Conservation (phyloP, 2,888 invertebrate species). For the Scelioninae gen. 1 region DNA sequence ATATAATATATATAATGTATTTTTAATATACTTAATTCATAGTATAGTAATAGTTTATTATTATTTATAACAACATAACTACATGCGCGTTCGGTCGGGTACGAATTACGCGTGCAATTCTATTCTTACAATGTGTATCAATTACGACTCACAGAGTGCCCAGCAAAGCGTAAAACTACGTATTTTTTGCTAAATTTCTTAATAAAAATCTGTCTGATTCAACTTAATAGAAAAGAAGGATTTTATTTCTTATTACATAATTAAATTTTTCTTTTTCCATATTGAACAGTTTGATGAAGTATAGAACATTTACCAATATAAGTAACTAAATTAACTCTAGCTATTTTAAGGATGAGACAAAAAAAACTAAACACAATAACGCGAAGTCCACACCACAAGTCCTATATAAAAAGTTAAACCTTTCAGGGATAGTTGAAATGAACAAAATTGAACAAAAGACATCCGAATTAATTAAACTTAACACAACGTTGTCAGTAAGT, state of each 20-base stretch:
- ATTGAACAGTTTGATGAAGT: too few relatives aligned
- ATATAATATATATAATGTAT: conserved; percentile 64
- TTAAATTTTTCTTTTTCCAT: too few relatives aligned
- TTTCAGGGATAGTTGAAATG: too few relatives aligned
- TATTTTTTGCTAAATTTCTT: background rate
- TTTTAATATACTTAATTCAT: conserved; percentile 63
- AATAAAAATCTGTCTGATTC: background rate
- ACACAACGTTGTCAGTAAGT: too few relatives aligned
- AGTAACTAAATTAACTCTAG: too few relatives aligned
- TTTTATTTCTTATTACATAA: background rate
- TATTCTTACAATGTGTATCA: conserved; percentile 46
- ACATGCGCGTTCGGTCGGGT: conserved; percentile 55
- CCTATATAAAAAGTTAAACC: too few relatives aligned
- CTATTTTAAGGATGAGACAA: too few relatives aligned
- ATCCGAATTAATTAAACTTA: too few relatives aligned
- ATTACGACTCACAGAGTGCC: conserved; percentile 49
- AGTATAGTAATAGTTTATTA: conserved; percentile 54
- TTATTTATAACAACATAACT: conserved; percentile 67
- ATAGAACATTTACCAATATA: too few relatives aligned
- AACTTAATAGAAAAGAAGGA: background rate
- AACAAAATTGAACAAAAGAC: too few relatives aligned
- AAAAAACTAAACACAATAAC: too few relatives aligned
- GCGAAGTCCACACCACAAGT: too few relatives aligned
- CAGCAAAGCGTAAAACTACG: conserved; percentile 30
- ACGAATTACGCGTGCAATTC: conserved; percentile 58